Evolutionary conservation across 1,140 invertebrate genomes (phyloP), one percentile per base, ranked within the genome.

Genomic region (Achatina immaculata): DNA sequence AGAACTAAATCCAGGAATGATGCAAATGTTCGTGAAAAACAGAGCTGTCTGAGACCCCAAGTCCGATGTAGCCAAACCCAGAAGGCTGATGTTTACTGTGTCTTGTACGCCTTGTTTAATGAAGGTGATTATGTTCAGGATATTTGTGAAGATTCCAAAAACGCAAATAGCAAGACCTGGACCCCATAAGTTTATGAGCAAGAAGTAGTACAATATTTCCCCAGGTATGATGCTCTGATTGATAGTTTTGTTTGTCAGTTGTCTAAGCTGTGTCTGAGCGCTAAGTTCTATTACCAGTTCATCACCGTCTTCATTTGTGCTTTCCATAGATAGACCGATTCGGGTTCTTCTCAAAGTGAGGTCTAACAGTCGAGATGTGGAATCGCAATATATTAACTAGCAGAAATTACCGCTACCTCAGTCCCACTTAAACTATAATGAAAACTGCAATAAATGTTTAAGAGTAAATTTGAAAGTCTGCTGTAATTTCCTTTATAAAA

Each of bases 31-130:
- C 6, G 24, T 19, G n/a, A 48, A 76, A 4, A 40, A 62, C 0
- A 62, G 36, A 76, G 74, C 19, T 11, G 62, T 38, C 31, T 55
- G 48, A 34, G 74, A 62, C 4, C 38, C 38, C 51, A 76, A 43
- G n/a, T 58, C 74, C 21, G 58, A 58, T n/a, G 51, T 34, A 28
- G 58, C 48, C 14, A 76, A 38, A 19, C 48, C 74, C 0, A 76
- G 36, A 16, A 76, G 48, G 34, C 31, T 31, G 34, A 76, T 62
- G 36, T 65, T 76, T 1, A 76, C 48, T 0, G 58, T 65, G 34
- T 76, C 74, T 55, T 24, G 0, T 7, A 40, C 21, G 16, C 48
- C 74, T 34, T 62, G 74, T 65, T 34, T 65, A 34, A 58, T 16
- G 51, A 73, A 73, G 1, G 55, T 76, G 31, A 16, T 34, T 19